These are phyloP conservation scores for Megalurothrips usitatus DNA, from an alignment of 2,888 invertebrate species.

Conservation along the genomic window DNA sequence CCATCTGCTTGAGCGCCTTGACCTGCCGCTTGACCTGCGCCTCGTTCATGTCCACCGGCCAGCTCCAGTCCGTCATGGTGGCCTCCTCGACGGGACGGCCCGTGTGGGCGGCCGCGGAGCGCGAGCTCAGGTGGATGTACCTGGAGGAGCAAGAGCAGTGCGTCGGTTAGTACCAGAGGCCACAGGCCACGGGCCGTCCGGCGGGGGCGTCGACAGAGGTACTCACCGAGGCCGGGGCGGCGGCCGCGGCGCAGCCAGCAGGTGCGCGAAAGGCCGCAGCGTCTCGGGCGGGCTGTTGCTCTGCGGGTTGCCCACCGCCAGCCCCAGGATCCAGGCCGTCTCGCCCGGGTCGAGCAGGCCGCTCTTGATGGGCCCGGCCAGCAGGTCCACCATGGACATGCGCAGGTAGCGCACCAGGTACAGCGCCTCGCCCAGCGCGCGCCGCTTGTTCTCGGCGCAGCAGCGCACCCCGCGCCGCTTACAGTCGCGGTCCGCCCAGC, in stretches of 20 bases:
- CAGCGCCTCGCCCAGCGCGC: conserved; percentile 50
- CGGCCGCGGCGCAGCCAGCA: background rate
- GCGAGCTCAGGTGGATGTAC: background rate
- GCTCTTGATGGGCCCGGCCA: conserved; percentile 54
- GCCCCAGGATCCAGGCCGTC: conserved; percentile 43
- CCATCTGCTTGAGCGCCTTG: background rate
- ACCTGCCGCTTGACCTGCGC: background rate
- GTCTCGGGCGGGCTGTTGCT: background rate
- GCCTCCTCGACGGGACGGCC: background rate
- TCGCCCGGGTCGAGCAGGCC: conserved; percentile 54
- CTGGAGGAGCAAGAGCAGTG: background rate
- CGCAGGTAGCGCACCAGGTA: conserved; percentile 64
- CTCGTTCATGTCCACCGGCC: background rate
- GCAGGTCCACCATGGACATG: conserved; percentile 61
- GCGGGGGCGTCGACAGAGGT: too few relatives aligned
- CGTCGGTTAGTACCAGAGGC: too few relatives aligned
- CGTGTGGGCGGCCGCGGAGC: background rate
- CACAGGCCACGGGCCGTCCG: too few relatives aligned
- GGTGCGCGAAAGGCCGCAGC: background rate
- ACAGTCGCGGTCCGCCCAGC: conserved; percentile 58
- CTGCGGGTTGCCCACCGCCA: conserved; percentile 38
- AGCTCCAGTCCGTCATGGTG: conserved; percentile 11
- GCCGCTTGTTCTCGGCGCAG: conserved; percentile 51
- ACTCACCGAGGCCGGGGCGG: background rate
- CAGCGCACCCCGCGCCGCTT: conserved; percentile 51